Percentiles rank a stretch among this genome's conserved stretches.
These are phyloP conservation scores for Scaptomyza parva DNA, from an alignment of 2,888 invertebrate genomes.

Conservation along the genomic window DNA sequence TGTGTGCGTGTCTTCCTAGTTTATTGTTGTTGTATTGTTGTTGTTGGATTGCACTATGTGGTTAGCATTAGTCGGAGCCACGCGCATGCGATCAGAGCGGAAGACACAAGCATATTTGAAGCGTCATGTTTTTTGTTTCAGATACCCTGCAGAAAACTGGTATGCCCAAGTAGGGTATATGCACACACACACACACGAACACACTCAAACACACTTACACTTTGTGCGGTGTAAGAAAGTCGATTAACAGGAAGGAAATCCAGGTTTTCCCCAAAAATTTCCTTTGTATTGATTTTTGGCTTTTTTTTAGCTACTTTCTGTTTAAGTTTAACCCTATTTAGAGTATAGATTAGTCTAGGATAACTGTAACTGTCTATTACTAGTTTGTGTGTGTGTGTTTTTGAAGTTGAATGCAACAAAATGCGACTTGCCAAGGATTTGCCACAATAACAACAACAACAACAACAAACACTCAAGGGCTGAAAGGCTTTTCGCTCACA, in stretches of 20 bases:
- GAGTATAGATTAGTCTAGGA: background rate
- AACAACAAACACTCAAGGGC: conserved; percentile 77
- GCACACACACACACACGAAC: background rate
- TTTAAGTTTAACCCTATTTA: background rate
- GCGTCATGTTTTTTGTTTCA: conserved; percentile 38
- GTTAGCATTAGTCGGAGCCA: conserved; percentile 52
- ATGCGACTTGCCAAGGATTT: conserved; percentile 56
- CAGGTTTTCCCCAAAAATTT: background rate
- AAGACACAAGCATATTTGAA: conserved; percentile 53
- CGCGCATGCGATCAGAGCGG: conserved; percentile 53
- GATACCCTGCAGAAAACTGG: conserved; percentile 17
- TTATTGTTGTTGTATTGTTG: conserved; percentile 48
- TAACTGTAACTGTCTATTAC: too few relatives aligned
- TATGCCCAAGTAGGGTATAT: background rate
- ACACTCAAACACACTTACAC: too few relatives aligned
- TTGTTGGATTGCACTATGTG: conserved; percentile 50
- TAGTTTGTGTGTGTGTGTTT: conserved; percentile 3
- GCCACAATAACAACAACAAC: too few relatives aligned
- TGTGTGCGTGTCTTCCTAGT: conserved; percentile 37
- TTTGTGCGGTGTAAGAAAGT: too few relatives aligned
- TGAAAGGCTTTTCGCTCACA: conserved; percentile 78
- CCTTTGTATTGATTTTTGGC: background rate
- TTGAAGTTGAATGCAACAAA: conserved; percentile 32
- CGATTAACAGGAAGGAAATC: too few relatives aligned
- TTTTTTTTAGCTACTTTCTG: background rate